phyloP scores from a whole-genome alignment of 2,888 invertebrate species.

The Erannis defoliaria region DNA sequence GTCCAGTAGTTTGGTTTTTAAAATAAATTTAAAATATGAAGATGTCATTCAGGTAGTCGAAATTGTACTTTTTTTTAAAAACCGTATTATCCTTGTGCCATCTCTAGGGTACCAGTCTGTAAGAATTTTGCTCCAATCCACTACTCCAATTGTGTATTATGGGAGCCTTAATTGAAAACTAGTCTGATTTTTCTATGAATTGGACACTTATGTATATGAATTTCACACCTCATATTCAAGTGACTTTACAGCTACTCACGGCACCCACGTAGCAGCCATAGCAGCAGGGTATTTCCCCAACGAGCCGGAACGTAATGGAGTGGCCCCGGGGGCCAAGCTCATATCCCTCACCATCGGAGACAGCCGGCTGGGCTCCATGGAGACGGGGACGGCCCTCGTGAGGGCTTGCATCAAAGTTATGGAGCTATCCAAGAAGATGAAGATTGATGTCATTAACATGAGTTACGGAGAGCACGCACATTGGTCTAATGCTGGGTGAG shows the following conservation, averaged over 20 bases:
- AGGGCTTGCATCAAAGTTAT: constrained; percentile 96
- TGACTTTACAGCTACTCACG: constrained; percentile 91
- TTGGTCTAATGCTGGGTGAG: constrained; percentile 96
- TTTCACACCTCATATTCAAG: background rate
- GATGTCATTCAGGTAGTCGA: too few relatives aligned
- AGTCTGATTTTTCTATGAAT: too few relatives aligned
- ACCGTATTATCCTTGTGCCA: too few relatives aligned
- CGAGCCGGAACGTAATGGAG: constrained; percentile 95
- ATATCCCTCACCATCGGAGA: constrained; percentile 98
- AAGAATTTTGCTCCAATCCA: too few relatives aligned
- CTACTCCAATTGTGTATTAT: too few relatives aligned
- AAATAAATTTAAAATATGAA: too few relatives aligned
- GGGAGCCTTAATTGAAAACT: too few relatives aligned
- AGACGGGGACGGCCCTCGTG: constrained; percentile 97
- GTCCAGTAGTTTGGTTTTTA: too few relatives aligned
- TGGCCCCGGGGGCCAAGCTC: constrained; percentile 98
- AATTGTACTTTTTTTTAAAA: too few relatives aligned
- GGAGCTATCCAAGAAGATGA: constrained; percentile 87
- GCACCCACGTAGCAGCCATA: constrained; percentile 99
- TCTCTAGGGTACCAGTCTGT: too few relatives aligned
- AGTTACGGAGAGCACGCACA: constrained; percentile 98
- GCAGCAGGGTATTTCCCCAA: constrained; percentile 96
- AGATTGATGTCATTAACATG: constrained; percentile 97
- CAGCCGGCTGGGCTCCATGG: constrained; percentile 96
- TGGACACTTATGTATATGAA: background rate